Percentiles rank a stretch among this genome's conserved stretches.
Evolutionary conservation across 2,113 vertebrate species (phyloP).

Genomic region (Sturnira hondurensis): DNA sequence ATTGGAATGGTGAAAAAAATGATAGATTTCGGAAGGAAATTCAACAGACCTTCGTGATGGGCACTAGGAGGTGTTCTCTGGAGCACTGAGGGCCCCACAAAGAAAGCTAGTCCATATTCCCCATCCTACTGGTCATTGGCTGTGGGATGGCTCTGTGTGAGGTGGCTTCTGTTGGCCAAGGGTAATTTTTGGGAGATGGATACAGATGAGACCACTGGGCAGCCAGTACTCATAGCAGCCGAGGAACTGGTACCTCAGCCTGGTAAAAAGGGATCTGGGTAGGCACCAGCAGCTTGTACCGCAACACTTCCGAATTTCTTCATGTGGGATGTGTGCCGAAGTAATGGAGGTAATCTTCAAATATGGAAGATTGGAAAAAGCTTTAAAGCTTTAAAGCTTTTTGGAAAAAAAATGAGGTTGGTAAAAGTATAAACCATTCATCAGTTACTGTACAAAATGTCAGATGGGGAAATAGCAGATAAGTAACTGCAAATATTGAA

Average conservation of each 20-base stretch:
- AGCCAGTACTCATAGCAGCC: neutral
- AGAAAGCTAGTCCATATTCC: neutral
- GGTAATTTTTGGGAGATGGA: neutral
- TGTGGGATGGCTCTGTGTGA: neutral
- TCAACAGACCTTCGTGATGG: neutral
- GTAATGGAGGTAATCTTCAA: neutral
- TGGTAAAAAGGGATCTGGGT: neutral
- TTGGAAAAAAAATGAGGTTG: neutral
- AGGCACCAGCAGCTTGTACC: neutral
- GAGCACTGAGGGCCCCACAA: neutral
- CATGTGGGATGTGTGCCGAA: neutral
- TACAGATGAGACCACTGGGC: neutral
- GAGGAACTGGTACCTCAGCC: neutral
- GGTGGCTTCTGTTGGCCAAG: neutral
- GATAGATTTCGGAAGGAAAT: neutral
- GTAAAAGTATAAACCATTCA: neutral
- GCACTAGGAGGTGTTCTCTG: neutral
- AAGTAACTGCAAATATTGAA: constrained; percentile 35
- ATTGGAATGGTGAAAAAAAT: neutral
- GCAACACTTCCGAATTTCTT: neutral
- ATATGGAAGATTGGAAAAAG: no score
- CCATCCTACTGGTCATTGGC: neutral
- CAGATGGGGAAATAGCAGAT: neutral
- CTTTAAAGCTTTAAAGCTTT: no score
- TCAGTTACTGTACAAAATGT: neutral